Base-by-base conservation (phyloP, 2,888 invertebrate species). In the Apotomis betuletana region DNA sequence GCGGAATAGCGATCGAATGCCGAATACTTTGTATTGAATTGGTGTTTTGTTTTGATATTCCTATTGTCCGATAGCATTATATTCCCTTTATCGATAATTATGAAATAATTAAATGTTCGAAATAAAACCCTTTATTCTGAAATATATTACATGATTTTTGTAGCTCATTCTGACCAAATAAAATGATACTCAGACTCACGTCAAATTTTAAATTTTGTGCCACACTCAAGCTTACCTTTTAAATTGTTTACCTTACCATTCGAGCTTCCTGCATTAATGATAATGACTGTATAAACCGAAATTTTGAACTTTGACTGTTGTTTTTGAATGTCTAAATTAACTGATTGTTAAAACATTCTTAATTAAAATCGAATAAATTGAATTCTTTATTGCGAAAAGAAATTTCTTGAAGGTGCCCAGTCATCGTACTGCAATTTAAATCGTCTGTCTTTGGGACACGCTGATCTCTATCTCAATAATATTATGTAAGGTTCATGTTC, bases 351-450 rank as follows among this genome's bases (percentile, higher is more conserved):
- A 75, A 74, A 75, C 76, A 75, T 74, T 77, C 65, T 77, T 85
- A 87, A 87, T 86, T 85, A 86, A 81, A 78, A 79, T 75, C 77
- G 78, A 79, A 77, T 80, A 81, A 83, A 84, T 78, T 79, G 80
- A 85, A 80, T 78, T 81, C 80, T 83, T 85, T 83, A 85, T 86
- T 86, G 85, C 87, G 82, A 88, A 88, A 89, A 85, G 83, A 85
- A 84, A 83, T 85, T 81, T 77, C 75, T 77, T 73, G 77, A 86
- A 85, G 69, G 69, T 84, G 89, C 89, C 77, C 41, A 82, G 89
- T 90, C 90, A 90, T 85, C 77, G 82, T 73, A 77, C 69, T 86
- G 90, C 88, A 89, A 90, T 90, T 90, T 90, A 88, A 87, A 89
- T 79, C 77, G 84, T 82, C 85, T 82, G 85, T 83, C 82, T 84